Conservation (phyloP, 2,113 vertebrate genomes). For the Cacatua alba region DNA sequence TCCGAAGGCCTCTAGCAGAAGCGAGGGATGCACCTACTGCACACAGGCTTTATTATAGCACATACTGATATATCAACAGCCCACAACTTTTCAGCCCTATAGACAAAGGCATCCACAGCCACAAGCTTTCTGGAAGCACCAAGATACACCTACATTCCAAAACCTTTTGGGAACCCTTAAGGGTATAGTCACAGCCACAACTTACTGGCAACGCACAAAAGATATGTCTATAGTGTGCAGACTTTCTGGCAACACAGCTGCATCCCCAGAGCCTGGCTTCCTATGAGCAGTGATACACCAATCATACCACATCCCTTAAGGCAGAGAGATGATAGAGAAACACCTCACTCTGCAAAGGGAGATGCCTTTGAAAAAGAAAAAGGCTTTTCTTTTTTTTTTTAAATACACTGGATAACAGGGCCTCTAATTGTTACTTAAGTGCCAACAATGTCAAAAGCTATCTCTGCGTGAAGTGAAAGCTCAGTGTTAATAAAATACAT, state of each 20-base stretch:
- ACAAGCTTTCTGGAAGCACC: not conserved
- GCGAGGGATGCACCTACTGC: not conserved
- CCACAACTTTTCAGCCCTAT: not conserved
- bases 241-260: slow-evolving; percentile 62
- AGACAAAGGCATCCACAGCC: not conserved
- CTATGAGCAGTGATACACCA: not conserved
- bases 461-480: not conserved
- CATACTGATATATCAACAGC: not conserved
- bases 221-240: not conserved
- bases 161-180: not conserved
- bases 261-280: slow-evolving; percentile 25
- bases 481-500: slow-evolving; percentile 19
- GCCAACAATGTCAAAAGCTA: not conserved
- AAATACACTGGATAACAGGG: not conserved
- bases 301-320: not conserved
- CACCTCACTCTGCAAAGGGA: not conserved
- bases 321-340: slow-evolving; percentile 10
- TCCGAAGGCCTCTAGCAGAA: not conserved
- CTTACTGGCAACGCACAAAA: not conserved
- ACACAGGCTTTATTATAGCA: not conserved
- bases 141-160: not conserved
- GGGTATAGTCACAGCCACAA: not conserved
- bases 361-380: not conserved
- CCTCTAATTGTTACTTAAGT: not conserved
- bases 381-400: not conserved